Conservation (phyloP, 2,113 vertebrate species). For the Phylloscopus trochilus region DNA sequence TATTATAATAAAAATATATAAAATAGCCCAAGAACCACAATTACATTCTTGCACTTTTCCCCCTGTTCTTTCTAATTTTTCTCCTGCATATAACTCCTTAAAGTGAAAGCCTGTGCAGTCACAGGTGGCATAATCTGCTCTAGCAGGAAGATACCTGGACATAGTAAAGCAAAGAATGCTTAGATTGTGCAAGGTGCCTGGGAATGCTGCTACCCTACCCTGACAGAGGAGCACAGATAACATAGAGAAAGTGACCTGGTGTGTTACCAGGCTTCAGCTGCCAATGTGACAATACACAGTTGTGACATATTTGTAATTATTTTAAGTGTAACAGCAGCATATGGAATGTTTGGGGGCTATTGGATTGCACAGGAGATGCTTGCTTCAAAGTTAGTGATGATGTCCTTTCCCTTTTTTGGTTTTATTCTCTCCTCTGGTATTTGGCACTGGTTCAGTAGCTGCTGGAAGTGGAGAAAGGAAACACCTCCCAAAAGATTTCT, state of each 20-base stretch:
- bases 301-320: neutral
- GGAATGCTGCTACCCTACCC: neutral
- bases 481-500: neutral
- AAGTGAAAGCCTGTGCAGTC: neutral
- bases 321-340: neutral
- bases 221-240: neutral
- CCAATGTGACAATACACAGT: neutral
- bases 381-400: neutral
- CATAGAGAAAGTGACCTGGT: neutral
- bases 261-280: neutral
- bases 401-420: neutral
- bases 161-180: neutral
- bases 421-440: neutral
- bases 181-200: neutral
- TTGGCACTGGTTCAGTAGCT: neutral
- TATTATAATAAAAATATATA: neutral
- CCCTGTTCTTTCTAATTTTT: neutral
- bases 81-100: neutral
- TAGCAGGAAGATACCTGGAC: neutral
- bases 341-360: neutral
- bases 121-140: neutral
- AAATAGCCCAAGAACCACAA: neutral
- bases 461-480: slow-evolving; percentile 26
- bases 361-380: neutral
- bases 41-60: neutral